phyloP scores from a whole-genome alignment of 2,888 invertebrate species.

The Geotrupes spiniger region DNA sequence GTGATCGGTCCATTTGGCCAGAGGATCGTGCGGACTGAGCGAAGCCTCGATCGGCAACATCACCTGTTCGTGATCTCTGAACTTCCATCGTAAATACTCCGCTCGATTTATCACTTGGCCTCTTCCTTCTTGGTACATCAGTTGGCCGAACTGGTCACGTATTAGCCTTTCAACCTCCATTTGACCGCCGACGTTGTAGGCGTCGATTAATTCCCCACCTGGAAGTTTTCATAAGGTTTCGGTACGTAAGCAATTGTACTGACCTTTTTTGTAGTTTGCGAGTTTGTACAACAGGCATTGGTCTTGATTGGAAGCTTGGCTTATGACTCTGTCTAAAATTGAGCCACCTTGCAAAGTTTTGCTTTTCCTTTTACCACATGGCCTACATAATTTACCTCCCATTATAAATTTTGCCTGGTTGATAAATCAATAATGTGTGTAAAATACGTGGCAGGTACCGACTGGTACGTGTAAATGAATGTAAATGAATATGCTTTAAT shows the following conservation, averaged over 20 bases:
- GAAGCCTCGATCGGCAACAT: constrained; percentile 86
- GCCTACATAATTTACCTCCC: constrained; percentile 53
- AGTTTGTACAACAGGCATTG: constrained; percentile 84
- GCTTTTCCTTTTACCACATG: constrained; percentile 47
- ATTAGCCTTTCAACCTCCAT: constrained; percentile 80
- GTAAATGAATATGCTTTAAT: constrained; percentile 4
- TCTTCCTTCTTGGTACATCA: constrained; percentile 84
- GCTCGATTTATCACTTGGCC: constrained; percentile 83
- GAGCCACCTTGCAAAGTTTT: constrained; percentile 63
- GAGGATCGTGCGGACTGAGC: constrained; percentile 78
- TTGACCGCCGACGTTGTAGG: constrained; percentile 82
- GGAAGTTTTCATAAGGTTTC: constrained; percentile 7
- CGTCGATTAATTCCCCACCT: constrained; percentile 84
- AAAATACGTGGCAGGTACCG: constrained; percentile 14
- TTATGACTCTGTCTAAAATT: constrained; percentile 85
- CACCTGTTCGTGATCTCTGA: constrained; percentile 79
- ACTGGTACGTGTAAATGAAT: constrained; percentile 14
- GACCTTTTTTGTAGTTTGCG: constrained; percentile 86
- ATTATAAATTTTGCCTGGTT: constrained; percentile 32
- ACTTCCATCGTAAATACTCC: constrained; percentile 88
- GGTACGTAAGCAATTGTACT: constrained; percentile 6
- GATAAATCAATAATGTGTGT: constrained; percentile 31
- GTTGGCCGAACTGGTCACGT: constrained; percentile 78
- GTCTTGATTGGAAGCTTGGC: constrained; percentile 81
- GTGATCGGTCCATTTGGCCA: constrained; percentile 86